Base-by-base conservation (phyloP, 92 coral and sea anemone species). In the Phymanthus crucifer region DNA sequence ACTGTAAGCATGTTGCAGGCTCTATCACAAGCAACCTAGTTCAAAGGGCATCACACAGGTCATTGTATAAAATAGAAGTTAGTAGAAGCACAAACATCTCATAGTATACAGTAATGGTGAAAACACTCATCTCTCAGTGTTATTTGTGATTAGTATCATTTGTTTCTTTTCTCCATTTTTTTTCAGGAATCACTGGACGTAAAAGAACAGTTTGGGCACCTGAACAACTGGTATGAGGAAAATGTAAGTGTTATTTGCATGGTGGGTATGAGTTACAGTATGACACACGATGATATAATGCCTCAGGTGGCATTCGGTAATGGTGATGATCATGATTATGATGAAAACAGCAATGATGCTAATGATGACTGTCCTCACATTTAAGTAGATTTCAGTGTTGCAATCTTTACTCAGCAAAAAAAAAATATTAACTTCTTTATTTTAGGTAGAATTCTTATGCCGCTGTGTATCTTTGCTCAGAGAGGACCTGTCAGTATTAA, bases 191-290 rank as follows among this genome's bases (percentile, higher is more conserved):
- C 87, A 27, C 75, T 81, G 27, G 98, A 94, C 77, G 90, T 92
- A 43, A 90, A 90, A 40, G 98, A 91, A 76, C 87, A 91, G 70
- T 95, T 93, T 61, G 92, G 86, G 21, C 93, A 87, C 81, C 85
- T 95, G 32, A 91, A 88, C 65, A 73, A 82, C 43, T 95, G 99
- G 99, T 95, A 90, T 84, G 93, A 93, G 47, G 93, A 90, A 64
- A 95, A 93, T 91, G 99, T 95, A 89, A 84, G 98, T 85, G 9
- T 13, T 61, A 21, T 2, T 23, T 61, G 5, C 1, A 26, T 61
- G 4, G 64, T 23, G 26, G 0, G 26, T 6, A 54, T 9, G 29
- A 54, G 4, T 48, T 5, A 54, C 12, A 27, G n/a, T n/a, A n/a
- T n/a, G n/a, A n/a, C n/a, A n/a, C n/a, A 54, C n/a, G 64, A 50